A percentile compares a stretch with the other conserved stretches of the same genome.
Evolutionary conservation across 2,113 vertebrate genomes (phyloP).

Genomic region (Sula dactylatra): DNA sequence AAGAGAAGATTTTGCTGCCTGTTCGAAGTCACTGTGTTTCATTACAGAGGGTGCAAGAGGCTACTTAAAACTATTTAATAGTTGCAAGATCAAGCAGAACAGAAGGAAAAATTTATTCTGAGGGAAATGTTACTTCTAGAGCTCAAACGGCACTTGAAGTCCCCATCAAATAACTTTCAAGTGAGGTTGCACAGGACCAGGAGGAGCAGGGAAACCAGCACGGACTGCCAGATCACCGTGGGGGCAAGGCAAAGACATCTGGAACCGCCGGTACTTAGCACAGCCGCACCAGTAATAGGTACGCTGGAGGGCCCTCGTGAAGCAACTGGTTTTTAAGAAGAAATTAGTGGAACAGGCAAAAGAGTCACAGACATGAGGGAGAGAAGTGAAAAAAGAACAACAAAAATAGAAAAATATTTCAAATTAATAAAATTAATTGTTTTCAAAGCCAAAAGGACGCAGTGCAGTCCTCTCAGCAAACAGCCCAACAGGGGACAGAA

Average conservation of each 20-base stretch:
- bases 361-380: background rate
- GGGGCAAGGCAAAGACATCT: background rate
- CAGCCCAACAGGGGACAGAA: background rate
- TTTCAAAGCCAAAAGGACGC: background rate
- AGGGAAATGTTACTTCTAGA: background rate
- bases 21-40: background rate
- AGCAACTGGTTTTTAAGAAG: background rate
- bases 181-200: background rate
- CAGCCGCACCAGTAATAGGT: background rate
- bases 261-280: background rate
- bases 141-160: background rate
- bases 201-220: background rate
- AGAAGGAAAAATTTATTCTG: background rate
- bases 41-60: background rate
- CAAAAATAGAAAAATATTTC: background rate
- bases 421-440: background rate
- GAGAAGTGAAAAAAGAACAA: background rate
- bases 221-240: rapidly evolving
- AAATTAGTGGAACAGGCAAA: background rate
- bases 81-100: background rate
- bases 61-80: background rate
- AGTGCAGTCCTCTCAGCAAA: background rate
- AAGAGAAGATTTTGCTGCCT: background rate
- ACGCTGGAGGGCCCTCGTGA: background rate
- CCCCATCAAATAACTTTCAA: background rate